Evolutionary conservation across 2,888 invertebrate genomes (phyloP).

Genomic region (Mythimna impura): DNA sequence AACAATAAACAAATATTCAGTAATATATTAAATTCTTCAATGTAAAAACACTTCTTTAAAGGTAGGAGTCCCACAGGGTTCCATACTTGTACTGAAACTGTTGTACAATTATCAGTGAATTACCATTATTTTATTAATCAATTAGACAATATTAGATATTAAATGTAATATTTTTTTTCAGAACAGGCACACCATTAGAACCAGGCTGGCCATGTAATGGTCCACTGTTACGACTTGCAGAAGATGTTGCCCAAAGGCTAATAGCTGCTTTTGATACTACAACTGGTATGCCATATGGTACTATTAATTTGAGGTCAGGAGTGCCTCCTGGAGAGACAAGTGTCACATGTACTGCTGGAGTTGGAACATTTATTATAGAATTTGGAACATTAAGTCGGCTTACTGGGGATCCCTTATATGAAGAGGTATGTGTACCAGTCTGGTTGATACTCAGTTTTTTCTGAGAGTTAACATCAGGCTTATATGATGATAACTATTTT

Average conservation of each 20-base stretch:
- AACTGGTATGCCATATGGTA: constrained; percentile 99
- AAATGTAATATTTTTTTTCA: constrained; percentile 66
- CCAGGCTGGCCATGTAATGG: constrained; percentile 99
- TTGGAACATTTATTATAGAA: constrained; percentile 99
- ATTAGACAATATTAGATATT: too few species aligned
- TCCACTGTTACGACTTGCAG: constrained; percentile 97
- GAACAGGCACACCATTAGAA: constrained; percentile 95
- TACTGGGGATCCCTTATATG: constrained; percentile 98
- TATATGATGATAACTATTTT: too few species aligned
- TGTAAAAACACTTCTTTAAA: constrained; percentile 1
- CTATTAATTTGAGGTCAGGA: constrained; percentile 97
- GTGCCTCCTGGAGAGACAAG: constrained; percentile 98
- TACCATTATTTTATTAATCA: not conserved
- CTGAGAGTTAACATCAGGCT: too few species aligned
- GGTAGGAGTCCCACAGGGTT: not conserved
- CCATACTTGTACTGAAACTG: not conserved
- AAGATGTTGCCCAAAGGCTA: constrained; percentile 97
- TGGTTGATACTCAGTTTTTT: not conserved
- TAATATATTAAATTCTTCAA: not conserved
- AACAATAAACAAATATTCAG: not conserved
- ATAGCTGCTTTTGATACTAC: constrained; percentile 97
- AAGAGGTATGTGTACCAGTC: constrained; percentile 91
- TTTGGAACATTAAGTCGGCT: constrained; percentile 98
- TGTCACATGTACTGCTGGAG: constrained; percentile 99
- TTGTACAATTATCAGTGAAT: not conserved